Base-by-base conservation (phyloP, 2,113 vertebrate genomes). In the Pluvialis apricaria region DNA sequence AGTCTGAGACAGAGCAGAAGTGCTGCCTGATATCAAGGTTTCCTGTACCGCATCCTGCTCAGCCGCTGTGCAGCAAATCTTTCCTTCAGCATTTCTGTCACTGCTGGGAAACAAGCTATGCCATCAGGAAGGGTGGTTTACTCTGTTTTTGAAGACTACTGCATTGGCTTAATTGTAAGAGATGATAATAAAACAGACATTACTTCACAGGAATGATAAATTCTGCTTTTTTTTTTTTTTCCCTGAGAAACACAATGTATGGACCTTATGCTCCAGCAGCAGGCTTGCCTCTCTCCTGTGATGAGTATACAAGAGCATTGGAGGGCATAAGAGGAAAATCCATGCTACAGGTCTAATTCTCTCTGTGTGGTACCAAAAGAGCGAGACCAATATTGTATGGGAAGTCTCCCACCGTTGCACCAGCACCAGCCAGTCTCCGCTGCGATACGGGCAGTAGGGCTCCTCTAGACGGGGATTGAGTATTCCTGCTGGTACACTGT, bases 371-470 rank as follows among this genome's bases (percentile, higher is more conserved):
- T 51, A 81, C 60, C 65, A 24, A 31, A 84, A 77, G 57, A 71
- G 22, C 2, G 10, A 47, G 49, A 40, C 31, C 10, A 38, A 44
- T 8, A 29, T 1, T 14, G n/a, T 5, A 34, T 1, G 10, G 91
- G 32, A 73, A n/a, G 54, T 36, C 19, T 66, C 55, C 40, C 0
- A 1, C 60, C 0, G 1, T 32, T 38, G 52, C 75, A 79, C 17
- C 52, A 86, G 72, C 51, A 51, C 5, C 16, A 13, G 8, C 7
- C 51, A 2, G 0, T 62, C 38, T 29, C 40, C 5, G 5, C 57
- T 88, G 34, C 1, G 4, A 68, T 55, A 66, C 24, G 34, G 69
- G 40, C 40, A 64, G 40, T 64, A 77, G 54, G 47, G 55, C 5
- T 92, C 5, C 57, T 51, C 52, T 57, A 31, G 44, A 42, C 45